Conservation (phyloP, 2,888 invertebrate species). For the Cheilosia pagana region DNA sequence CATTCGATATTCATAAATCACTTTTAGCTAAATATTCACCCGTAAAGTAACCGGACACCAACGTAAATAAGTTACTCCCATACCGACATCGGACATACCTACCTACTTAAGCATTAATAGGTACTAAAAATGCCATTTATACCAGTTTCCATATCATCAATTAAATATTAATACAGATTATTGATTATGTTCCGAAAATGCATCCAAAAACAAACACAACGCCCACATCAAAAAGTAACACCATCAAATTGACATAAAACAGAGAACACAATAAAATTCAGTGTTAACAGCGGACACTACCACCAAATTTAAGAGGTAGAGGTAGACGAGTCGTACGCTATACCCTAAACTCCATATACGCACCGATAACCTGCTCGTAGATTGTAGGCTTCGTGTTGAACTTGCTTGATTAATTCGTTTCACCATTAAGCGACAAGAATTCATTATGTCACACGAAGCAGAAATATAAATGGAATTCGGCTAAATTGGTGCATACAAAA, state of each 20-base stretch:
- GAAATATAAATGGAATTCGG: background rate
- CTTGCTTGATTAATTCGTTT: constrained; percentile 31
- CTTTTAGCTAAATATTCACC: too few relatives aligned
- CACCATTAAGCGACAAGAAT: constrained; percentile 14
- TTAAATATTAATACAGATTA: too few relatives aligned
- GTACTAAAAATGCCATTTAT: too few relatives aligned
- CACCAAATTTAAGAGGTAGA: constrained; percentile 1
- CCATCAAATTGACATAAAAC: constrained; percentile 8
- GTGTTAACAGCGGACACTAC: constrained; percentile 31
- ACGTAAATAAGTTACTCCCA: too few relatives aligned
- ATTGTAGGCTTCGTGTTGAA: constrained; percentile 4
- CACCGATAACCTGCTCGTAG: constrained; percentile 5
- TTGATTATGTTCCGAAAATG: background rate
- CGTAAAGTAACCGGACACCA: too few relatives aligned
- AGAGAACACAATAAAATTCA: constrained; percentile 1
- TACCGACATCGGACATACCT: too few relatives aligned
- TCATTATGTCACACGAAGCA: constrained; percentile 1
- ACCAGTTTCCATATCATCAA: too few relatives aligned
- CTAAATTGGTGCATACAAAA: constrained; percentile 4
- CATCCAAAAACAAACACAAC: background rate
- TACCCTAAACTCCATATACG: background rate
- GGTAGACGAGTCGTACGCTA: background rate
- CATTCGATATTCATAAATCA: too few relatives aligned
- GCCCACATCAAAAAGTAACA: background rate
- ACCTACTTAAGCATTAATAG: too few relatives aligned